Percentiles rank a stretch among this genome's conserved stretches.
Conservation (phyloP, 2,113 vertebrate species). For the Panurus biarmicus region DNA sequence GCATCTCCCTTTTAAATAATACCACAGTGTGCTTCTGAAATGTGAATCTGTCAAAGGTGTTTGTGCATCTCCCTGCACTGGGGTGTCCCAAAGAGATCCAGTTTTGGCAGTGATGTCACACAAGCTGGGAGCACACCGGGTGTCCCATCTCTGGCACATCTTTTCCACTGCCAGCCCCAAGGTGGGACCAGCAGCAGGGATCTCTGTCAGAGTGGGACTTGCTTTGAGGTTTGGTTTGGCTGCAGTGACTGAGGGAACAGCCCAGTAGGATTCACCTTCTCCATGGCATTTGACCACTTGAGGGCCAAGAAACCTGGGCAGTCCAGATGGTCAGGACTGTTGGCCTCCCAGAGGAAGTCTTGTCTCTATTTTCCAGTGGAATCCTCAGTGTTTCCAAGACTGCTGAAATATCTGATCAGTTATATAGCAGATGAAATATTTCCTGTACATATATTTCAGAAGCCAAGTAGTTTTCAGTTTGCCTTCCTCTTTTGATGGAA, state of each 20-base stretch:
- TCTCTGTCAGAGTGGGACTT: neutral
- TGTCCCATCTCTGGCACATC: neutral
- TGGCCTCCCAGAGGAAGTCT: neutral
- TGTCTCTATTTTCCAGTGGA: neutral
- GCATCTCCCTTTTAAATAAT: neutral
- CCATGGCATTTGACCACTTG: neutral
- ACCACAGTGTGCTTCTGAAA: neutral
- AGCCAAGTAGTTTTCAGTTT: neutral
- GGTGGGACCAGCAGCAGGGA: neutral
- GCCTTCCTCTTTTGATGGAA: neutral
- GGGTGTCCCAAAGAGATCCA: neutral
- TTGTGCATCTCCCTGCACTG: neutral
- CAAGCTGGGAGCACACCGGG: accelerated
- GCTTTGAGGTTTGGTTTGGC: neutral
- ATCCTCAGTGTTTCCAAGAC: neutral
- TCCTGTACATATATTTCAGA: neutral
- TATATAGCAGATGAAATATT: neutral
- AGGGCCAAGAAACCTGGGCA: neutral
- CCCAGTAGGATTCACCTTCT: neutral
- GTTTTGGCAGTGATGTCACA: neutral
- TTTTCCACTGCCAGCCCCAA: neutral
- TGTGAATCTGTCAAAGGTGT: neutral
- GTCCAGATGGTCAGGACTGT: neutral
- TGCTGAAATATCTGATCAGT: neutral
- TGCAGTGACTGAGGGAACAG: neutral